Evolutionary conservation across 2,888 invertebrate genomes (phyloP).

Genomic region (Nomada hirtipes): DNA sequence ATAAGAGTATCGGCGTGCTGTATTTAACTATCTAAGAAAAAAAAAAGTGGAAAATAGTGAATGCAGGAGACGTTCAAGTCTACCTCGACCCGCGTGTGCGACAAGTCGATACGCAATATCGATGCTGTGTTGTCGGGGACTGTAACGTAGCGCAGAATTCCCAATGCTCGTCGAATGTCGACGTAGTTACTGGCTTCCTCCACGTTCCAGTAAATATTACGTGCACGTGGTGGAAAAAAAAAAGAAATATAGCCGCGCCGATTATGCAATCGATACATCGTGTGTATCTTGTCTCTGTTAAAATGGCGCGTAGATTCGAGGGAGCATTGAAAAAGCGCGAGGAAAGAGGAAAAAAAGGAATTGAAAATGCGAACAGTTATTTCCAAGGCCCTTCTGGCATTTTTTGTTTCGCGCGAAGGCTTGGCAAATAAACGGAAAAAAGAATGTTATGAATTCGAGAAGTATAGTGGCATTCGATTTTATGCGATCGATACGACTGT

Average conservation of each 20-base stretch:
- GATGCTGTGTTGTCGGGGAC: not conserved
- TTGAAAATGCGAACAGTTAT: not conserved
- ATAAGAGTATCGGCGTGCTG: not conserved
- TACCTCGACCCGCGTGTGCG: conserved; percentile 20
- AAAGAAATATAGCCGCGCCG: not conserved
- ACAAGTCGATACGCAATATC: conserved; percentile 23
- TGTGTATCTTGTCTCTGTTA: not conserved
- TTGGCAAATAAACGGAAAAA: no score
- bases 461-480: not conserved
- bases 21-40: not conserved
- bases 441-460: no score
- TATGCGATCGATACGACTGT: not conserved
- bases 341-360: not conserved
- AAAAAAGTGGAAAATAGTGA: not conserved
- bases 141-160: not conserved
- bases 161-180: conserved; percentile 8
- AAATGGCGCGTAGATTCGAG: not conserved
- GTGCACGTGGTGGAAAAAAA: not conserved
- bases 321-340: not conserved
- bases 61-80: not conserved
- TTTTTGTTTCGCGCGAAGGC: no score
- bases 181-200: conserved; percentile 9
- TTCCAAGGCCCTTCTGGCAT: not conserved
- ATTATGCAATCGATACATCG: conserved; percentile 17
- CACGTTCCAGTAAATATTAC: conserved; percentile 15